Evolutionary conservation across 2,888 invertebrate species (phyloP).

Genomic region (Frankliniella intonsa): DNA sequence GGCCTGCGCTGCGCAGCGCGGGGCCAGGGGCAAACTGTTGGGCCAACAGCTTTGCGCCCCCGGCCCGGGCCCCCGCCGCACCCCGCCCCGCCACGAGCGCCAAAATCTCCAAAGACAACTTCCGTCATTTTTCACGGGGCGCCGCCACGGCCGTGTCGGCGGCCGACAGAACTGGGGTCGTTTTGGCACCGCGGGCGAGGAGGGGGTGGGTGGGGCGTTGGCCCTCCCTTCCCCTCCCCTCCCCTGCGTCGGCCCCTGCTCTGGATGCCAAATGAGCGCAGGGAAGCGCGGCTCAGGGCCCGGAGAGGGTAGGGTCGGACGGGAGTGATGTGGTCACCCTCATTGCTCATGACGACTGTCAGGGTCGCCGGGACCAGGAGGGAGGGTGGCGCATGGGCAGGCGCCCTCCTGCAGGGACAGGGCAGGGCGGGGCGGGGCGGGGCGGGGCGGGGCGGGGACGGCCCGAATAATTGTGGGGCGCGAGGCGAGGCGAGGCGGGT

Average conservation of each 20-base stretch:
- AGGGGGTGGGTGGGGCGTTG: no score
- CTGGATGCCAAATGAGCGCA: neutral
- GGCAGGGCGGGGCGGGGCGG: neutral
- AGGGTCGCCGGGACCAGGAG: neutral
- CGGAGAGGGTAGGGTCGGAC: neutral
- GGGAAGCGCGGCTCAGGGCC: neutral
- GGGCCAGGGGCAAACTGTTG: neutral
- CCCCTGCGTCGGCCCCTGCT: no score
- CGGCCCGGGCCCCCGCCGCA: neutral
- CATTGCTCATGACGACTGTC: neutral
- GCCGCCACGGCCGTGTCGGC: neutral
- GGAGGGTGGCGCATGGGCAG: no score
- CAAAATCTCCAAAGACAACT: neutral
- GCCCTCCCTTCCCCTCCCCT: no score
- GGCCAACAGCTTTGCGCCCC: neutral
- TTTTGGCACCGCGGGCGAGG: neutral
- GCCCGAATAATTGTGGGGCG: constrained; percentile 11
- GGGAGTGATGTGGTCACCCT: neutral
- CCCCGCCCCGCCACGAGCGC: neutral
- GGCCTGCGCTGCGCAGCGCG: neutral
- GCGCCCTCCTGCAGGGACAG: neutral
- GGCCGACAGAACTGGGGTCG: neutral
- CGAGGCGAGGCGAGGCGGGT: neutral
- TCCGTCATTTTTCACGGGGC: constrained; percentile 17
- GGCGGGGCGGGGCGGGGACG: neutral